Base-by-base conservation (phyloP, 2,797 vertebrate genomes). In the Sorex maritimensis region DNA sequence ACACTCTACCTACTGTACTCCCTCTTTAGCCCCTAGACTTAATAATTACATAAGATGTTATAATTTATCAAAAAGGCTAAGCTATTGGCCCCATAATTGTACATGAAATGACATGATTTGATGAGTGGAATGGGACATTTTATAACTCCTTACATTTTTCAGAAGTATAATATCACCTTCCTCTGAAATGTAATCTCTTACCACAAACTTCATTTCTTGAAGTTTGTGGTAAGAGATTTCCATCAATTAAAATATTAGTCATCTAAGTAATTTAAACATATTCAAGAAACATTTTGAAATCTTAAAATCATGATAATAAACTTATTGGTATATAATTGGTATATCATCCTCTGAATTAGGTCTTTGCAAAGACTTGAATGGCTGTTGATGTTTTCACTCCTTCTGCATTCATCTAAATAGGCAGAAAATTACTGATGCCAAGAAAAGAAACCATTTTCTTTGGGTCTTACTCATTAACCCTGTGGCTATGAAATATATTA, bases 241-340 rank as follows among this genome's bases (percentile, higher is more conserved):
- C 52, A 82, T 38, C 96, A 94, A 89, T 94, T 94, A 95, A 95
- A 95, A 78, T 92, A 81, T 68, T 73, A 86, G 13, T 95, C 3
- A 4, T 82, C 46, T 63, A 96, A 81, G 30, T 81, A 92, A 88
- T 89, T 93, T 8, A 92, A 79, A 95, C 91, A 85, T 75, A 74
- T 91, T 93, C 17, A 71, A 69, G 55, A 94, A 93, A 13, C 87
- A 83, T 78, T 94, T 92, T 9, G 63, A 65, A 21, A 94, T 72
- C 11, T 30, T 88, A 38, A 61, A 81, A 61, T 63, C 49, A 8
- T 92, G 88, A 86, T 7, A 55, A 44, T 78, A 7, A 88, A 78
- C 79, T 71, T 77, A 90, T 52, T 74, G 81, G 49, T 23, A 67
- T 61, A 61, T 19, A 67, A 67, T 10, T 28, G 24, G 38, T 17